Percentiles rank a stretch among this genome's conserved stretches.
phyloP scores from a whole-genome alignment of 2,888 invertebrate genomes.

The Heteropelma amictum region DNA sequence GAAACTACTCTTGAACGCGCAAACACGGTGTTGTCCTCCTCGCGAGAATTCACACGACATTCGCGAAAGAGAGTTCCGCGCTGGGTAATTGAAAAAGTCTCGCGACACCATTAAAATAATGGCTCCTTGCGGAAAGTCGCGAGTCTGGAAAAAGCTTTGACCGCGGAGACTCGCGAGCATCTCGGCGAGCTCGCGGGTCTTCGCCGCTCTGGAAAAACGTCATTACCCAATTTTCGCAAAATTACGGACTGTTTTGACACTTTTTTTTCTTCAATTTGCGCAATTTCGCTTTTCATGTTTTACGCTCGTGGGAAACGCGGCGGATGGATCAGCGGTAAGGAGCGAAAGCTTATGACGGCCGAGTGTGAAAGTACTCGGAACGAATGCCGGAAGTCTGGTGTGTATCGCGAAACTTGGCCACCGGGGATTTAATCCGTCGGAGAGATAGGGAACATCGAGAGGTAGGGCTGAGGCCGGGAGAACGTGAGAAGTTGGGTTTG shows the following conservation, averaged over 20 bases:
- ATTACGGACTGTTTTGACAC: too few species aligned
- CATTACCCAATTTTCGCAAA: not conserved
- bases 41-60: not conserved
- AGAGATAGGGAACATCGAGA: not conserved
- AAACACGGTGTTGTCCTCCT: not conserved
- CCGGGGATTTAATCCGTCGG: constrained; percentile 3
- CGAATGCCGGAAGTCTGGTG: constrained; percentile 16
- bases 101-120: constrained; percentile 28
- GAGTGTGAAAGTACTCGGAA: constrained; percentile 11
- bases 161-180: too few species aligned
- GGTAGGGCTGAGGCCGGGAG: not conserved
- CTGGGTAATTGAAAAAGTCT: constrained; percentile 38
- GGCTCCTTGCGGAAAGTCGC: constrained; percentile 23
- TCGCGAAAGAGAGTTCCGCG: not conserved
- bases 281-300: too few species aligned
- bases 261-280: too few species aligned
- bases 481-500: constrained; percentile 47
- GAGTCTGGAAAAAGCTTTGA: constrained; percentile 1
- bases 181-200: not conserved
- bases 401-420: constrained; percentile 25
- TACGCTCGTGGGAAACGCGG: too few species aligned
- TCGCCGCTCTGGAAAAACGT: not conserved
- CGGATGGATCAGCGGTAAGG: too few species aligned
- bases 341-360: not conserved
- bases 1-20: not conserved